A percentile compares a stretch with the other conserved stretches of the same genome.
Conservation (phyloP, 53 echinoderm and acorn worm genomes). For the Pentamera pediparva region DNA sequence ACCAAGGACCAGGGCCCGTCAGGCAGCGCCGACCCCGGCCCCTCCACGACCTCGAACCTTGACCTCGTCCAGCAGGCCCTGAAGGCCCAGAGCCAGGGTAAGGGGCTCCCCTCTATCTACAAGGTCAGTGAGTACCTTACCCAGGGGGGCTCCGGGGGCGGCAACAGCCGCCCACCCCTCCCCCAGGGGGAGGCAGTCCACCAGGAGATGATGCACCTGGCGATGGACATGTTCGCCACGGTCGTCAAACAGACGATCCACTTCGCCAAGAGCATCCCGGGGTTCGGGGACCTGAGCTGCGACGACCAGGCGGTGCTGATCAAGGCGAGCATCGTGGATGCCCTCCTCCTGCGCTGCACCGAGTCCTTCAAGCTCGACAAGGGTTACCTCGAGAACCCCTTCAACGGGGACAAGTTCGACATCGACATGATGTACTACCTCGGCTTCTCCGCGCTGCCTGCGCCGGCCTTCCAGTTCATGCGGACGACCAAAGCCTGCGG, state of each 20-base stretch:
- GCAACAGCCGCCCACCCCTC: neutral
- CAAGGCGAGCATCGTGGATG: slow-evolving; percentile 86
- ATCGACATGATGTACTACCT: slow-evolving; percentile 93
- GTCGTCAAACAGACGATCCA: slow-evolving; percentile 89
- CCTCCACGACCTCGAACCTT: no score
- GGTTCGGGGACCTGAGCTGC: slow-evolving; percentile 80
- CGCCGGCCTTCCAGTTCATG: slow-evolving; percentile 93
- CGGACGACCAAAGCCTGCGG: slow-evolving; percentile 82
- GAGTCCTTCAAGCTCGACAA: slow-evolving; percentile 79
- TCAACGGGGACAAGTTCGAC: slow-evolving; percentile 85
- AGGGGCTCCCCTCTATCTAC: slow-evolving; percentile 61
- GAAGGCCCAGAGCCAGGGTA: no score
- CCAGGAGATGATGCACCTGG: slow-evolving; percentile 85
- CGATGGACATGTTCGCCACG: slow-evolving; percentile 98
- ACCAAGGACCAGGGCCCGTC: no score
- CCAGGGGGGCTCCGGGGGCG: slow-evolving; percentile 30
- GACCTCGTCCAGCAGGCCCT: no score
- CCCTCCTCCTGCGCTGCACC: slow-evolving; percentile 74
- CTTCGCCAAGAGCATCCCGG: slow-evolving; percentile 94
- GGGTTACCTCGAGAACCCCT: slow-evolving; percentile 74
- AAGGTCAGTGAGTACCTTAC: slow-evolving; percentile 78
- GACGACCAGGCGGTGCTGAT: slow-evolving; percentile 95
- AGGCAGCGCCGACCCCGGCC: no score
- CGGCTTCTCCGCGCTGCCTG: slow-evolving; percentile 80
- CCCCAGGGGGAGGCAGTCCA: slow-evolving; percentile 49